Percentiles rank a stretch among this genome's conserved stretches.
phyloP scores from a whole-genome alignment of 2,888 invertebrate genomes.

The Ariolimax columbianus region DNA sequence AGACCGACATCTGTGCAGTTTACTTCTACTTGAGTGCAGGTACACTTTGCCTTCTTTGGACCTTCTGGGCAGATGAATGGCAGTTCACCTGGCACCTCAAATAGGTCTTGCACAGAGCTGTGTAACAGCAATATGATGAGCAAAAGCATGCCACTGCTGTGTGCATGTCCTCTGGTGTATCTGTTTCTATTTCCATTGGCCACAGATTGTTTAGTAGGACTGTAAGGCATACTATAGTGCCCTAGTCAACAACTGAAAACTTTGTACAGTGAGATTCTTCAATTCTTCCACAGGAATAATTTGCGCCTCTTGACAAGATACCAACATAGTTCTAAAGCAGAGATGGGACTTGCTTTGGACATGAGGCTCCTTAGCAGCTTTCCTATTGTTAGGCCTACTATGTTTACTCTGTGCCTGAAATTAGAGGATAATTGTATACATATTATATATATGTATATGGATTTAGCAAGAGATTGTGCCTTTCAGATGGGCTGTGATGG shows the following conservation, averaged over 20 bases:
- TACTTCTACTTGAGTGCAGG: constrained; percentile 15
- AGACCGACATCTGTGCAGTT: constrained; percentile 22
- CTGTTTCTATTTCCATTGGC: constrained; percentile 22
- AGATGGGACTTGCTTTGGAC: neutral
- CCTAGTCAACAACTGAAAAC: neutral
- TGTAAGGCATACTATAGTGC: constrained; percentile 19
- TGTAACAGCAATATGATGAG: constrained; percentile 5
- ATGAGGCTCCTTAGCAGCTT: neutral
- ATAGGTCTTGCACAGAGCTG: neutral
- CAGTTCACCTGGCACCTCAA: neutral
- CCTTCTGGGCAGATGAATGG: constrained; percentile 23
- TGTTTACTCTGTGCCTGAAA: neutral
- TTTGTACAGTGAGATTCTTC: neutral
- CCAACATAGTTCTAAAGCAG: constrained; percentile 13
- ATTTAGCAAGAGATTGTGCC: too few species aligned
- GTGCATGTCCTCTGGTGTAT: neutral
- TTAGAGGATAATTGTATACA: neutral
- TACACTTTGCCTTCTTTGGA: neutral
- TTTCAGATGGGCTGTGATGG: too few species aligned
- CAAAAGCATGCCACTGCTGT: constrained; percentile 6
- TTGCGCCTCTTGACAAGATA: neutral
- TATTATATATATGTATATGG: neutral
- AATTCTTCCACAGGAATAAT: neutral
- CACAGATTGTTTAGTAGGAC: neutral
- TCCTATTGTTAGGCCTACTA: neutral